phyloP scores from a whole-genome alignment of 1,140 invertebrate genomes.

The Lepidurus couesii region DNA sequence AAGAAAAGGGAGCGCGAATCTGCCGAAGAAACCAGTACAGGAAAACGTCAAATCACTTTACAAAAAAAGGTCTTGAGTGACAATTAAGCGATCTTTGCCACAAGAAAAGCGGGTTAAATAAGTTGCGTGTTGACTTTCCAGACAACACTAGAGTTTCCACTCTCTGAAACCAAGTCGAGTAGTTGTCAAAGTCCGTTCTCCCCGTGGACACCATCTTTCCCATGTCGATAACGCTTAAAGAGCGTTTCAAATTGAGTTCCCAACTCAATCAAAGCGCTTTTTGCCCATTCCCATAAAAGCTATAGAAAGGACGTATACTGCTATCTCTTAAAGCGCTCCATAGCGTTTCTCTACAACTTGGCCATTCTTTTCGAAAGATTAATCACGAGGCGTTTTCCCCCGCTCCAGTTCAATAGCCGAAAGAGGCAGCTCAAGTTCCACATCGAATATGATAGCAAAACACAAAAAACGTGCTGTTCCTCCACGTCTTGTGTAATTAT shows the following conservation, averaged over 20 bases:
- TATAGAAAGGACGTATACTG: background rate
- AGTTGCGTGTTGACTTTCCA: background rate
- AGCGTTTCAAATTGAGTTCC: constrained; percentile 7
- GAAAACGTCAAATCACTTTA: background rate
- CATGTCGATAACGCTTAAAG: background rate
- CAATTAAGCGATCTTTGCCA: background rate
- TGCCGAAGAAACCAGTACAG: background rate
- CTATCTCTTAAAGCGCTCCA: background rate
- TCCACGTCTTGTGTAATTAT: too few species aligned
- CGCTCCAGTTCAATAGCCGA: too few species aligned
- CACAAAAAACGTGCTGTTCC: too few species aligned
- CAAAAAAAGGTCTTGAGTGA: background rate
- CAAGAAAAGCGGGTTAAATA: background rate
- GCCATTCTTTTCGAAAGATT: background rate
- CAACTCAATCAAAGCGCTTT: background rate
- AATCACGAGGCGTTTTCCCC: background rate
- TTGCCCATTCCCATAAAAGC: background rate
- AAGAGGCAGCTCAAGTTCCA: too few species aligned
- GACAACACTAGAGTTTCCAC: background rate
- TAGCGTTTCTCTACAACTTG: background rate
- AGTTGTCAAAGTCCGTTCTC: background rate
- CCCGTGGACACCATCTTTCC: background rate
- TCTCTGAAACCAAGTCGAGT: background rate
- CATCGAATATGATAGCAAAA: too few species aligned
- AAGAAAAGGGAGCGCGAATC: background rate